phyloP scores from a whole-genome alignment of 2,113 vertebrate genomes.

The Cephalopholis sonnerati region DNA sequence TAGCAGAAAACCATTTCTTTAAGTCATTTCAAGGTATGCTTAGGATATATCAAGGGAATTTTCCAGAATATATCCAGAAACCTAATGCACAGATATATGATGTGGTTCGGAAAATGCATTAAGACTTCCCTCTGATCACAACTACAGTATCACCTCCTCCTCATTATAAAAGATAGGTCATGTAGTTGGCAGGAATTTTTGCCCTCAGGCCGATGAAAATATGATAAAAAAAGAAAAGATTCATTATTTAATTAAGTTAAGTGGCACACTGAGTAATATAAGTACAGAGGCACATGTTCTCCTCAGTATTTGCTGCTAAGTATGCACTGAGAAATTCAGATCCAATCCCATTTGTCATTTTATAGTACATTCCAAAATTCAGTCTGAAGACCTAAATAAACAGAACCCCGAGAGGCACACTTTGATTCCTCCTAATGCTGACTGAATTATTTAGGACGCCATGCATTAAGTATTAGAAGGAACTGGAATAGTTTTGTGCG shows the following conservation, averaged over 20 bases:
- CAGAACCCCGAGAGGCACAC: constrained; percentile 28
- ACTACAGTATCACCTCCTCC: constrained; percentile 8
- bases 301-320: background rate
- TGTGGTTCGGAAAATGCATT: constrained; percentile 20
- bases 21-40: background rate
- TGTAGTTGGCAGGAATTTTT: background rate
- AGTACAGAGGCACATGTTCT: background rate
- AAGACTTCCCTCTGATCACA: constrained; percentile 26
- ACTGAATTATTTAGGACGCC: constrained; percentile 60
- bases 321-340: background rate
- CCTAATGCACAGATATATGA: background rate
- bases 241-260: background rate
- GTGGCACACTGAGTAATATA: background rate
- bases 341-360: constrained; percentile 33
- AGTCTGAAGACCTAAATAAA: constrained; percentile 37
- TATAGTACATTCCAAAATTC: constrained; percentile 6
- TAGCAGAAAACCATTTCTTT: background rate
- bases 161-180: constrained; percentile 46
- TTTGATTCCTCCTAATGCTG: constrained; percentile 43
- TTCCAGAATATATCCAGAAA: background rate
- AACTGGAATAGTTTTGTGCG: constrained; percentile 31
- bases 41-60: background rate
- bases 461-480: constrained; percentile 44
- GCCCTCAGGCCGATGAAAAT: background rate
- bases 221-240: background rate